Evolutionary conservation across 2,113 vertebrate species (phyloP), one percentile per base, ranked within the genome.

Genomic region (Neotoma lepida): DNA sequence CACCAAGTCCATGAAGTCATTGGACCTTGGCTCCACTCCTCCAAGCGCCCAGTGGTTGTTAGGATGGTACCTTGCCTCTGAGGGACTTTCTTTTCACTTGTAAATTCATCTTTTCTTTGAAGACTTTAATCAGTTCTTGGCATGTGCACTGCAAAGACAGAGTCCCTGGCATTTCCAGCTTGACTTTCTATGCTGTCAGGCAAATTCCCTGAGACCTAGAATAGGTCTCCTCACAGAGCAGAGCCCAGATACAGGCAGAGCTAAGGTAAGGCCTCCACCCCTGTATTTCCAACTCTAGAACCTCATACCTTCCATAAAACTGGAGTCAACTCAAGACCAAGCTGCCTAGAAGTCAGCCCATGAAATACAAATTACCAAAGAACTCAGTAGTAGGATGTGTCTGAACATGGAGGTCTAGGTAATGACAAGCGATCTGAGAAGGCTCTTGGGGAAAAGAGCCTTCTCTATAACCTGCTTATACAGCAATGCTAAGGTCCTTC

Each of bases 191-290:
- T 35, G 18, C 13, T 22, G 70, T n/a, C 41, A n/a, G 6, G 13
- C 30, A 44, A 13, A 71, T 28, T 1, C 24, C 4, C 18, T 2
- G 54, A 30, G 30, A n/a, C 41, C 46, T 28, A n/a, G 18, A 9
- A 35, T 9, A 24, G 22, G 4, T 6, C 15, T 1, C 28, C 28
- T 66, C 26, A 4, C 7, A 2, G 26, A 30, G 9, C 1, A 9
- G 20, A 49, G 18, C 4, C 17, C 54, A 44, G 41, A 3, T 17
- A 22, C 33, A 41, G 30, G 56, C 56, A 20, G 24, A 33, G 12
- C 24, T 49, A 15, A 4, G 9, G 5, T 1, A 1, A 33, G 3
- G 9, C 30, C 58, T 22, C 22, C 39, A 84, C 6, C 46, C 26
- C 81, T 46, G 39, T 24, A 80, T 35, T 14, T 35, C 9, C 68